Conservation (phyloP, 2,888 invertebrate species). For the Nudaria mundana region DNA sequence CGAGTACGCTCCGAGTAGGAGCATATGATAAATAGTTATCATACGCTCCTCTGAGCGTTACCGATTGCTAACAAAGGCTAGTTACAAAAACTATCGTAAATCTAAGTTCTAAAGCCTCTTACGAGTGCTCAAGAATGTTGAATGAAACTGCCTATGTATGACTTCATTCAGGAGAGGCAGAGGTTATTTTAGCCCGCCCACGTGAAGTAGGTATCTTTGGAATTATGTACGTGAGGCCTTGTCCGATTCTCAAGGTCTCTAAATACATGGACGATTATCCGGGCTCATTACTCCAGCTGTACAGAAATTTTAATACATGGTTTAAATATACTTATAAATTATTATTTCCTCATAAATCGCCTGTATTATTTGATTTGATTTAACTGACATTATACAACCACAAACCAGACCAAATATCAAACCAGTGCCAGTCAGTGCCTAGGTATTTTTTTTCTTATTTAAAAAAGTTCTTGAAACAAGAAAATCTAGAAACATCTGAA, state of each 20-base stretch:
- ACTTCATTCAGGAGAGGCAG: conserved; percentile 37
- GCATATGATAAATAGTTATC: no score
- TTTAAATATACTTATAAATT: conserved; percentile 26
- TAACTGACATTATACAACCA: no score
- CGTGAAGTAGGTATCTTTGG: conserved; percentile 25
- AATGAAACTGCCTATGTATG: conserved; percentile 31
- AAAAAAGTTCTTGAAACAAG: no score
- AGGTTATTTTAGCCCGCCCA: conserved; percentile 26
- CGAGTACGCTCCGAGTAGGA: no score
- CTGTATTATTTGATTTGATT: not conserved
- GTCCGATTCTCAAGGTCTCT: conserved; percentile 54
- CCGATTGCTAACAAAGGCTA: no score
- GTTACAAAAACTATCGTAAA: conserved; percentile 1
- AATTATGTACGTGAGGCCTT: conserved; percentile 54
- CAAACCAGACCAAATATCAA: no score
- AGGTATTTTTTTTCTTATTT: no score
- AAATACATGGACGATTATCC: conserved; percentile 64
- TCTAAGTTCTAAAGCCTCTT: no score
- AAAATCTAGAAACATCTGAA: no score
- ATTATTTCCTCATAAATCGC: conserved; percentile 27
- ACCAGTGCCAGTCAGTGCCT: no score
- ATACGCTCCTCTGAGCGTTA: no score
- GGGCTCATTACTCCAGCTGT: conserved; percentile 49
- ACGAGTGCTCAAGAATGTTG: conserved; percentile 19
- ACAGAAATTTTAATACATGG: conserved; percentile 26